Evolutionary conservation across 2,113 vertebrate species (phyloP), one percentile per base, ranked within the genome.

Genomic region (Hypocryptadius cinnamomeus): DNA sequence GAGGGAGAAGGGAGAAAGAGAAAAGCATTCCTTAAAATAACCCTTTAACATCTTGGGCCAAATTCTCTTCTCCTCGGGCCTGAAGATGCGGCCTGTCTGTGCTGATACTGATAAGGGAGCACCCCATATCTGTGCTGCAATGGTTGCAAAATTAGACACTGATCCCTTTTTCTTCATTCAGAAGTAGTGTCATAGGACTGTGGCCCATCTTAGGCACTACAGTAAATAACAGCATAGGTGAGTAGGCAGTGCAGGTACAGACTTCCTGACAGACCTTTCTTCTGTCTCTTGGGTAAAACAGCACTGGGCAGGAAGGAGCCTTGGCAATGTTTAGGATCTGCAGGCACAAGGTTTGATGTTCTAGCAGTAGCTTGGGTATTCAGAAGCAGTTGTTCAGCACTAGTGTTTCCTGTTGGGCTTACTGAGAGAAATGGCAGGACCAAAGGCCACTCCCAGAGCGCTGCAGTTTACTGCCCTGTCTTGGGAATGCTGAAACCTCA

Each of bases 21-120:
- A 59, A 66, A 77, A 42, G 65, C 71, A 93, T 92, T 95, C 78
- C 91, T 96, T 91, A 94, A 96, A 97, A 97, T 96, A 96, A 97
- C 95, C 93, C 92, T 96, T 97, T 96, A 94, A 89, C 81, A 86
- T 96, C 89, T 94, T 92, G 79, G 90, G 82, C 69, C 66, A 86
- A 88, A 57, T 88, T 91, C 47, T 87, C 7, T 65, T 83, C 33
- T 90, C 57, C 27, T 90, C 18, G 0, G 45, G 83, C 74, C 76
- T 81, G 84, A 79, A 89, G 87, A 59, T 85, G 40, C 53, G 47
- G 71, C 45, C 65, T 66, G 39, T 45, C 61, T 81, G 48, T 35
- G 42, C 71, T 50, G 77, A 39, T 60, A 85, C 4, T 78, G 71
- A 10, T 74, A 17, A 17, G 54, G 31, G 51, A 77, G 79, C 59